Evolutionary conservation across 2,797 vertebrate species (phyloP).

Genomic region (Myripristis jacobus): DNA sequence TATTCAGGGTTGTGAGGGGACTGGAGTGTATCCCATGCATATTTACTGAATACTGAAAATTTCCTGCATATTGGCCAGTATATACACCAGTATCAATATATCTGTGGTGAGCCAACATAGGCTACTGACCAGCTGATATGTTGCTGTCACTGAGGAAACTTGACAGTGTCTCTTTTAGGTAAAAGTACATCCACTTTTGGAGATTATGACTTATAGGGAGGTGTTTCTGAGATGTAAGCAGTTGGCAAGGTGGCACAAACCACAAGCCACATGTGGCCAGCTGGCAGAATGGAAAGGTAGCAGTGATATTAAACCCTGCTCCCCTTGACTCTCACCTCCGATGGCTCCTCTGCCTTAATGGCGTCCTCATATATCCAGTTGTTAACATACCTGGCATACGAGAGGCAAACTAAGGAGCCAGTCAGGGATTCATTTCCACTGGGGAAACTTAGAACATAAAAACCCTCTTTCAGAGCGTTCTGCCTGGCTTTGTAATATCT

Average conservation of each 20-base stretch:
- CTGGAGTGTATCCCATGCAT: no score
- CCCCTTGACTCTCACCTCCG: slow-evolving; percentile 16
- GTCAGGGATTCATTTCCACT: slow-evolving; percentile 51
- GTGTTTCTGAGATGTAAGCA: neutral
- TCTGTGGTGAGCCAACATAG: no score
- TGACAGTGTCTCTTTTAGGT: neutral
- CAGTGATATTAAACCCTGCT: slow-evolving; percentile 21
- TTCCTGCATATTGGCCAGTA: no score
- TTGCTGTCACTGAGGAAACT: no score
- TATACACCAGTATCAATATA: no score
- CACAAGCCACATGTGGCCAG: neutral
- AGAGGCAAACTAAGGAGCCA: slow-evolving; percentile 34
- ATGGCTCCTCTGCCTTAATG: slow-evolving; percentile 40
- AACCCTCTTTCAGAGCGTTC: slow-evolving; percentile 34
- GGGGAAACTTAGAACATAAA: slow-evolving; percentile 37
- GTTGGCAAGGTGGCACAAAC: neutral
- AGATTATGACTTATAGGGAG: neutral
- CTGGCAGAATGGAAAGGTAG: neutral
- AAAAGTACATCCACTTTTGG: neutral
- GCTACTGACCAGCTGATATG: no score
- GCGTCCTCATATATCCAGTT: slow-evolving; percentile 54
- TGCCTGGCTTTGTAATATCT: slow-evolving; percentile 47
- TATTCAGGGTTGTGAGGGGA: no score
- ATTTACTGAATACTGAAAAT: no score
- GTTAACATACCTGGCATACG: slow-evolving; percentile 60